phyloP scores from a whole-genome alignment of 2,113 vertebrate genomes.

The Dasyprocta punctata region DNA sequence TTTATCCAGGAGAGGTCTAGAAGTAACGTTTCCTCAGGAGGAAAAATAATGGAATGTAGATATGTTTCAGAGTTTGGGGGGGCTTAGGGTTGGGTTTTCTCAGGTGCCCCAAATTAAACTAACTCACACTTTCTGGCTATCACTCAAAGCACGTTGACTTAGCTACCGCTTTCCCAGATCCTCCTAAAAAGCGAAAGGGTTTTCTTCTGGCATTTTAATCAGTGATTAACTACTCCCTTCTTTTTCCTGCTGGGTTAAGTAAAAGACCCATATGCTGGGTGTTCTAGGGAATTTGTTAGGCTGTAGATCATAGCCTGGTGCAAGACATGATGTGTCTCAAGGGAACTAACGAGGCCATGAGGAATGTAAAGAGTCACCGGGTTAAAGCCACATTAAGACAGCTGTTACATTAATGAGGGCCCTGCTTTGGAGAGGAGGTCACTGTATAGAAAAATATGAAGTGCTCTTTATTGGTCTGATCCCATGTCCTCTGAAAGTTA shows the following conservation, averaged over 20 bases:
- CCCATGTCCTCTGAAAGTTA: slow-evolving; percentile 77
- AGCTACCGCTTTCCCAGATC: slow-evolving; percentile 81
- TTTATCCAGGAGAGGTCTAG: slow-evolving; percentile 21
- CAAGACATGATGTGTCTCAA: slow-evolving; percentile 88
- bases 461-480: slow-evolving; percentile 80
- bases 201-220: slow-evolving; percentile 88
- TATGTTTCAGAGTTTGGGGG: neutral
- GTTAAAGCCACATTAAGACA: slow-evolving; percentile 94
- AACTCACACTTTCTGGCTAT: slow-evolving; percentile 72
- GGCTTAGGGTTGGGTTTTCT: slow-evolving; percentile 64
- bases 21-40: slow-evolving; percentile 15
- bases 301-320: slow-evolving; percentile 89
- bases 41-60: neutral
- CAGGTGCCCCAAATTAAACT: slow-evolving; percentile 78
- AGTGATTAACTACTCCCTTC: slow-evolving; percentile 88
- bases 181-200: slow-evolving; percentile 84
- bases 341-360: slow-evolving; percentile 90
- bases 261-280: slow-evolving; percentile 92
- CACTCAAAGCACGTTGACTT: slow-evolving; percentile 64
- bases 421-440: slow-evolving; percentile 86
- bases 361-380: slow-evolving; percentile 92
- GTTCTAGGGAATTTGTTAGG: slow-evolving; percentile 90
- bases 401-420: slow-evolving; percentile 91
- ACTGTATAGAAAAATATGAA: slow-evolving; percentile 87
- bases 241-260: slow-evolving; percentile 89